phyloP scores from a whole-genome alignment of 2,797 vertebrate genomes.

The Myiotriccus ornatus region DNA sequence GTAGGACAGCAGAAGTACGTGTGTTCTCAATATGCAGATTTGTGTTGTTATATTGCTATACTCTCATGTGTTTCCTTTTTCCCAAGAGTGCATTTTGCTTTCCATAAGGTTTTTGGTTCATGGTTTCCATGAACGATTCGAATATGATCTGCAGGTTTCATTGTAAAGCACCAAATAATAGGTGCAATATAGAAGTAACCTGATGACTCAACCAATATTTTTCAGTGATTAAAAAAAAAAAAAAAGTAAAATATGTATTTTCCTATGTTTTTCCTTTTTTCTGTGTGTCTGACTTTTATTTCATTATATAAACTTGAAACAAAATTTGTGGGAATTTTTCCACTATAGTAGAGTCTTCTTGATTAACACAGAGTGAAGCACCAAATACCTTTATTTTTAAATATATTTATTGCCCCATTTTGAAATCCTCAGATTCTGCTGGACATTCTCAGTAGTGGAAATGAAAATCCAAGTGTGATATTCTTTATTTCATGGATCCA shows the following conservation, averaged over 20 bases:
- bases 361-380: not conserved
- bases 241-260: not conserved
- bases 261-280: not conserved
- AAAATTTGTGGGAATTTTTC: not conserved
- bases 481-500: not conserved
- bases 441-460: not conserved
- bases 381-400: not conserved
- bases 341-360: not conserved
- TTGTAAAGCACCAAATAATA: not conserved
- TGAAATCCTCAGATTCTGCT: not conserved
- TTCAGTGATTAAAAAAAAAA: not conserved
- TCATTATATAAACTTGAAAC: not conserved
- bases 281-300: not conserved
- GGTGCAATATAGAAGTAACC: rapidly evolving
- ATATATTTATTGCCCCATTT: not conserved
- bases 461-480: not conserved
- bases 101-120: not conserved
- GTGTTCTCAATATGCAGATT: not conserved
- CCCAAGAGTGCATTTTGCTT: not conserved
- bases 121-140: too few species aligned
- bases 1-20: not conserved
- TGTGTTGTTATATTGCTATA: not conserved
- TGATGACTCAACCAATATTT: not conserved
- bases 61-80: not conserved
- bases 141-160: not conserved